Conservation (phyloP, 1,140 invertebrate genomes). For the Eupristina koningsbergeri region DNA sequence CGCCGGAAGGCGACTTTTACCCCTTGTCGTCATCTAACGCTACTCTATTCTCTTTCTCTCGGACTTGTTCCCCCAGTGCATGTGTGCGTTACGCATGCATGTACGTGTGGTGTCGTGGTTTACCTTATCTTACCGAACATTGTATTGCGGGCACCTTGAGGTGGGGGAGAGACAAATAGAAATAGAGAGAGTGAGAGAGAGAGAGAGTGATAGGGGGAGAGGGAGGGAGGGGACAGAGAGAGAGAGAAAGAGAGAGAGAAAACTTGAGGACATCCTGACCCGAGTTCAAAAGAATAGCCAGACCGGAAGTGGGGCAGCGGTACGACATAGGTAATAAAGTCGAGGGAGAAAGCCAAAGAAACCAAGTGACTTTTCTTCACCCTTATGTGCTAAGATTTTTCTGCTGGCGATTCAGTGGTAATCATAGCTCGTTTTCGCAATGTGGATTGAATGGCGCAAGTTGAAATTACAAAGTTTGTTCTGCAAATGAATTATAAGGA, state of each 20-base stretch:
- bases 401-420: neutral
- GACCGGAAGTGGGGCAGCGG: conserved; percentile 36
- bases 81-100: neutral
- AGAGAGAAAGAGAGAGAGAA: conserved; percentile 17
- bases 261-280: too few relatives aligned
- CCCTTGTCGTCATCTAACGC: conserved; percentile 17
- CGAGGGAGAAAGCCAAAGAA: neutral
- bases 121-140: conserved; percentile 4
- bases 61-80: neutral
- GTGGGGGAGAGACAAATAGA: conserved; percentile 33
- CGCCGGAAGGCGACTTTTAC: conserved; percentile 59
- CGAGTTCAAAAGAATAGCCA: neutral
- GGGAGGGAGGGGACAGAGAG: conserved; percentile 37
- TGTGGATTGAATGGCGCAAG: neutral
- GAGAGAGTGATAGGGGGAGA: neutral
- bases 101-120: neutral
- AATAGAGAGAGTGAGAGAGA: neutral
- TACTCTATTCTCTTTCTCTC: conserved; percentile 18
- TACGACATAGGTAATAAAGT: conserved; percentile 40
- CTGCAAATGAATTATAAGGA: neutral
- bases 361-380: neutral
- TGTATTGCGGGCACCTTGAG: neutral
- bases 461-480: neutral
- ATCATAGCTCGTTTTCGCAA: neutral
- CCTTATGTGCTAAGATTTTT: neutral